These are phyloP conservation scores for cattle (Bos taurus) DNA, from an alignment of 2,113 vertebrate species.

Conservation along the genomic window ARS-UCD2.0 NC_037346.1:51132501-51133000, in stretches of 20 bases:
- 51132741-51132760: not conserved
- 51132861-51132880: conserved; percentile 98
- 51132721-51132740: not conserved
- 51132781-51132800: conserved; percentile 88
- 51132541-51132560: not conserved
- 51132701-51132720: not conserved
- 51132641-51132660: not conserved
- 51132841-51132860: conserved; percentile 98
- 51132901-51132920: conserved; percentile 94
- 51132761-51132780: not conserved
- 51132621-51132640: not conserved
- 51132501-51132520: not conserved
- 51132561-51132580: not conserved
- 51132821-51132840: conserved; percentile 99
- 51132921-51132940: not conserved
- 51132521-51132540: not conserved
- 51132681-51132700: not conserved
- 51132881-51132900: conserved; percentile 95
- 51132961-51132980: not conserved
- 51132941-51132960: accelerated
- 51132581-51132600: accelerated
- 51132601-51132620: not conserved
- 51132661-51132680: not conserved
- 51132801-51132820: conserved; percentile 99
- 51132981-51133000: accelerated